Evolutionary conservation across 1,140 invertebrate genomes (phyloP).

Genomic region (Drosophila orosa): DNA sequence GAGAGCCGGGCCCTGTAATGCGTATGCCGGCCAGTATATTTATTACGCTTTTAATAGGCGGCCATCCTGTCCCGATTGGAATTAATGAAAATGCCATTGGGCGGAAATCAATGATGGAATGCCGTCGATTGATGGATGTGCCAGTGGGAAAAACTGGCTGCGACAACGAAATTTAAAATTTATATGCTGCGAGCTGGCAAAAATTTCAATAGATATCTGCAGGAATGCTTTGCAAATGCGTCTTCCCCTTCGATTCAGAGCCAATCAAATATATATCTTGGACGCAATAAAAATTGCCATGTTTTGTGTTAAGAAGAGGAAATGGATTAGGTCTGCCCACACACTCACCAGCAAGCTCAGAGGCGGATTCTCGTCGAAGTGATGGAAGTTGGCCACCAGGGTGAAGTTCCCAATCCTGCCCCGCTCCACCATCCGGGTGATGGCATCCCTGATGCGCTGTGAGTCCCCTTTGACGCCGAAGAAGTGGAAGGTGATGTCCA

Average conservation of each 20-base stretch:
- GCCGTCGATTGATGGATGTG: conserved; percentile 63
- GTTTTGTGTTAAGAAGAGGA: conserved; percentile 4
- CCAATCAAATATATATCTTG: conserved; percentile 23
- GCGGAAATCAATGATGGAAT: conserved; percentile 56
- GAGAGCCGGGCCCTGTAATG: conserved; percentile 27
- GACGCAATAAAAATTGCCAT: neutral
- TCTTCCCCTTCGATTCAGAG: conserved; percentile 1
- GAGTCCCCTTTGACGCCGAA: conserved; percentile 87
- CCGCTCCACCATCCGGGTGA: conserved; percentile 87
- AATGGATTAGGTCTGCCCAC: conserved; percentile 20
- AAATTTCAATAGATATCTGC: conserved; percentile 27
- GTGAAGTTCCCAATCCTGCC: conserved; percentile 87
- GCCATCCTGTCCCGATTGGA: conserved; percentile 28
- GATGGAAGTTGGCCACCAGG: conserved; percentile 87
- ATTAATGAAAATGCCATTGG: conserved; percentile 46
- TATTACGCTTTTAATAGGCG: conserved; percentile 48
- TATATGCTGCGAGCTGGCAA: conserved; percentile 12
- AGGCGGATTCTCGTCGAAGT: conserved; percentile 87
- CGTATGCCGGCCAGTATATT: conserved; percentile 15
- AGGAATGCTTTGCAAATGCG: conserved; percentile 20
- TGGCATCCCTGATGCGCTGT: conserved; percentile 86
- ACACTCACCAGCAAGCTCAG: conserved; percentile 85
- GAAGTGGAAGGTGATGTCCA: conserved; percentile 88
- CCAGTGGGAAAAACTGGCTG: conserved; percentile 1
- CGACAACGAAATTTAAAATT: conserved; percentile 26